Base-by-base conservation (phyloP, 2,888 invertebrate genomes). In the Campaea margaritaria region DNA sequence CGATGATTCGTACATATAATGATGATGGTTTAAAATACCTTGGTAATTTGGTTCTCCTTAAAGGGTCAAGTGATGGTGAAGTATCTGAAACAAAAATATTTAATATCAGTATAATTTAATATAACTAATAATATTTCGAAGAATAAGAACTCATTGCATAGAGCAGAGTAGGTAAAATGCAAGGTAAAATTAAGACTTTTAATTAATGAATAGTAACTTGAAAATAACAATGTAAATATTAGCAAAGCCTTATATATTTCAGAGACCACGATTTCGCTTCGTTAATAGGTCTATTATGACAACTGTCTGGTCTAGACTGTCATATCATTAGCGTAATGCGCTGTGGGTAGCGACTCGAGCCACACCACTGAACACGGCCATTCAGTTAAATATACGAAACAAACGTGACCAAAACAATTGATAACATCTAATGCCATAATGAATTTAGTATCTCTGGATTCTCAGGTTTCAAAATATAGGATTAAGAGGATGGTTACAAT, bases 11-110 rank as follows among this genome's bases (percentile, higher is more conserved):
- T 39, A 42, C 16, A 14, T 16, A 51, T 48, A 21, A 34, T 46
- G 42, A 38, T 45, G 12, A 12, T 53, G 41, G 59, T 63, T 63
- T 66, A 62, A 65, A 58, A 67, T 88, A 91, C 90, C 91, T 89
- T 83, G 78, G 76, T 83, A 87, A 89, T 84, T 82, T 85, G 78
- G 79, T 75, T 79, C 84, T 83, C 77, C 83, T 83, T 80, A 82
- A 71, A 76, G 74, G 74, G 72, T 83, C 81, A 79, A 78, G 77
- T 73, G 73, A 72, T 75, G 74, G 82, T 75, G 79, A 76, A 68
- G 82, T 81, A 83, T 86, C 91, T 91, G 90, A 73, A 91, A 90
- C 79, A 84, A 83, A 69, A 53, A 72, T 61, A 76, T 59, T 62
- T n/a, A 27, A 51, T 14, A 12, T 13, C 28, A 45, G 27, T 14